Conservation (phyloP, 1,140 invertebrate species). For the Phthorimaea operculella region DNA sequence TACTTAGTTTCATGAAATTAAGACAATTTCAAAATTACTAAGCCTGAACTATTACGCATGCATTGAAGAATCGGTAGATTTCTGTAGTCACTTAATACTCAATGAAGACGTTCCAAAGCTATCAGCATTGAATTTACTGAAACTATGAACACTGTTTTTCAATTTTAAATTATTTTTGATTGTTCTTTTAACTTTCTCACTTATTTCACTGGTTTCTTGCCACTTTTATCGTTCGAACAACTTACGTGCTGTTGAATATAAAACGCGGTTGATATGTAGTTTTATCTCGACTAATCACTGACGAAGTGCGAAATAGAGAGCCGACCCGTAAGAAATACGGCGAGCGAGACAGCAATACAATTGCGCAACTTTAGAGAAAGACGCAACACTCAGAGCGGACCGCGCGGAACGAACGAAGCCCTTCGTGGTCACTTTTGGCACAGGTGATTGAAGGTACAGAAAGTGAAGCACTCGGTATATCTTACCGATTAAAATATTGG, state of each 20-base stretch:
- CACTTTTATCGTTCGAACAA: conserved; percentile 24
- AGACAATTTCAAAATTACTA: too few species aligned
- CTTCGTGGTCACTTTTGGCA: conserved; percentile 24
- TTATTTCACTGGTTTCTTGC: conserved; percentile 11
- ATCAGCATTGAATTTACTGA: too few species aligned
- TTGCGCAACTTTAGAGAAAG: conserved; percentile 42
- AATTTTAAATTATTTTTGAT: background rate
- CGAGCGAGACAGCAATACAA: conserved; percentile 28
- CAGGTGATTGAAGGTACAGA: conserved; percentile 21
- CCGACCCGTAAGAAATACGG: conserved; percentile 12
- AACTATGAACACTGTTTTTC: too few species aligned
- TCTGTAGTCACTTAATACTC: too few species aligned
- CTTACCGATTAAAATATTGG: conserved; percentile 65
- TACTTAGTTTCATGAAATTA: too few species aligned
- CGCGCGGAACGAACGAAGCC: conserved; percentile 11
- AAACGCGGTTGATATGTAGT: conserved; percentile 33
- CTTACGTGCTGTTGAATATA: conserved; percentile 48
- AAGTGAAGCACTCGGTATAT: conserved; percentile 27
- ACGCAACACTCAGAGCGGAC: conserved; percentile 19
- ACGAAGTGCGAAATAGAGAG: conserved; percentile 29
- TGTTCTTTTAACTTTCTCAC: background rate
- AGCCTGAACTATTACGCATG: too few species aligned
- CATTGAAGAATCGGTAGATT: too few species aligned
- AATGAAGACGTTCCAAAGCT: too few species aligned
- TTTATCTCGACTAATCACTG: conserved; percentile 37